Percentiles rank a stretch among this genome's conserved stretches.
phyloP scores from a whole-genome alignment of 2,797 vertebrate genomes.

The Hafferia zeledoni region DNA sequence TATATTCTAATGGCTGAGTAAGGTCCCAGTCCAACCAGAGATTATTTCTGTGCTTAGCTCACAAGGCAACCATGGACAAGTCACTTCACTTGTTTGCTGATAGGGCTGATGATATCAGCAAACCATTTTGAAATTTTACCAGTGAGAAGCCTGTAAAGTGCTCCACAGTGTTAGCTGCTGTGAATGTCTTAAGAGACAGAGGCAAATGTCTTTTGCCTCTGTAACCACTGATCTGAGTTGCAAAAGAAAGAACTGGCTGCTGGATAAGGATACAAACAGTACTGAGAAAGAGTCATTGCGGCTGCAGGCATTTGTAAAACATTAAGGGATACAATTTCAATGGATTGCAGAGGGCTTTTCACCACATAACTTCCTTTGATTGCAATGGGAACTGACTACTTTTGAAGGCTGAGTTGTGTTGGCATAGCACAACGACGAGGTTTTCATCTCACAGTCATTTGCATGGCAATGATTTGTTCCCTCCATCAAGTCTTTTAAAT shows the following conservation, averaged over 20 bases:
- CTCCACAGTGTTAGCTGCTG: background rate
- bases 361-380: constrained; percentile 2
- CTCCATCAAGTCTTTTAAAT: constrained; percentile 25
- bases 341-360: constrained; percentile 33
- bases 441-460: constrained; percentile 34
- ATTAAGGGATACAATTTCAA: constrained; percentile 11
- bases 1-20: background rate
- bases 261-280: background rate
- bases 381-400: constrained; percentile 17
- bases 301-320: constrained; percentile 25
- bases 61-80: background rate
- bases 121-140: background rate
- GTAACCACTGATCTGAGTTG: background rate
- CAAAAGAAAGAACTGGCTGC: constrained; percentile 1
- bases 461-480: constrained; percentile 15
- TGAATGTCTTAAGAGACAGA: background rate
- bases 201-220: background rate
- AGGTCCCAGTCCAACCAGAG: background rate
- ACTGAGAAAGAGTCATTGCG: background rate
- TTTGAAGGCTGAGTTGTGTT: constrained; percentile 21
- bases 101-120: background rate
- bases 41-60: background rate
- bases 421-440: background rate
- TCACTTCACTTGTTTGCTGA: background rate
- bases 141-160: background rate